phyloP scores from a whole-genome alignment of 2,113 vertebrate genomes.

The Dolichallabes microphthalmus region DNA sequence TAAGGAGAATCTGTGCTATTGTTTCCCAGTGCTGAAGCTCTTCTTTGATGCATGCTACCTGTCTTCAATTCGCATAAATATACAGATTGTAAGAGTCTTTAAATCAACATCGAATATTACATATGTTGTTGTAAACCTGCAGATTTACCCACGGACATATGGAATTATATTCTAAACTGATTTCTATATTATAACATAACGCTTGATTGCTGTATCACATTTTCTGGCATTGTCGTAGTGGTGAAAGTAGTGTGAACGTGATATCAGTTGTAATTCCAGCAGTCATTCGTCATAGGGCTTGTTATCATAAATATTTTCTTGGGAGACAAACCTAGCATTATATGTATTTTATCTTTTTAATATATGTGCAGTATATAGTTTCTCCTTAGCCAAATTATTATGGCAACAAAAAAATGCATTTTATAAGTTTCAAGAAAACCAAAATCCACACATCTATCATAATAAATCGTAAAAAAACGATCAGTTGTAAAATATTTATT shows the following conservation, averaged over 20 bases:
- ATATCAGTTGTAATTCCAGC: slow-evolving; percentile 51
- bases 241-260: slow-evolving; percentile 32
- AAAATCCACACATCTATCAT: not conserved
- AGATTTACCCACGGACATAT: not conserved
- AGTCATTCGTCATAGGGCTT: slow-evolving; percentile 48
- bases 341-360: slow-evolving; percentile 25
- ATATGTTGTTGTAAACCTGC: not conserved
- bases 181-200: slow-evolving; percentile 18
- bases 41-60: slow-evolving; percentile 36
- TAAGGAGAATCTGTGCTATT: slow-evolving; percentile 48
- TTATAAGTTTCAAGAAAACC: not conserved
- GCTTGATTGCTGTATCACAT: slow-evolving; percentile 31
- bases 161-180: not conserved
- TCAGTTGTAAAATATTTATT: not conserved
- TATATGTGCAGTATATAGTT: slow-evolving; percentile 19
- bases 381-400: slow-evolving; percentile 1
- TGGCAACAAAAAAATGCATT: not conserved
- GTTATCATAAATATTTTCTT: slow-evolving; percentile 43
- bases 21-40: slow-evolving; percentile 45
- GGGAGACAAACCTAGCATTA: slow-evolving; percentile 11
- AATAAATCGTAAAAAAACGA: not conserved
- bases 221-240: slow-evolving; percentile 33
- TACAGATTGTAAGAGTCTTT: not conserved
- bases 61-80: slow-evolving; percentile 15
- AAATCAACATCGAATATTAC: not conserved